phyloP scores from a whole-genome alignment of 2,888 invertebrate genomes.

The Andrena trimmerana region DNA sequence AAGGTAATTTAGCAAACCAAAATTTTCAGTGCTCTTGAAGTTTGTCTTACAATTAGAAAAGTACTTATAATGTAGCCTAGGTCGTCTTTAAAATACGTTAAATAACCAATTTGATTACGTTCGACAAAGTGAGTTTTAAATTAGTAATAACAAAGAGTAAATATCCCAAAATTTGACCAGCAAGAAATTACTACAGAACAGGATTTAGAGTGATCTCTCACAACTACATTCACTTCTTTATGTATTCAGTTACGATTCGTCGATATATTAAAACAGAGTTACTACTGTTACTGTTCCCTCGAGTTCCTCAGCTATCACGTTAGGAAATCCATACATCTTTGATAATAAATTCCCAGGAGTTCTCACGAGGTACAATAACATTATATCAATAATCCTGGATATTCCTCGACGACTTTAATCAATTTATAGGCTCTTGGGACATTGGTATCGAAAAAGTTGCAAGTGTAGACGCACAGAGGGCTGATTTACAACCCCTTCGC shows the following conservation, averaged over 20 bases:
- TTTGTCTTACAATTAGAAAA: no score
- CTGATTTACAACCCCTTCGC: constrained; percentile 25
- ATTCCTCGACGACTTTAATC: constrained; percentile 4
- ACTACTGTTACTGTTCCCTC: not conserved
- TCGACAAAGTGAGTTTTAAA: no score
- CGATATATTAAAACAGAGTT: not conserved
- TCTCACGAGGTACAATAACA: not conserved
- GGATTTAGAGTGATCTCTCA: not conserved
- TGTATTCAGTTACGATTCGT: not conserved
- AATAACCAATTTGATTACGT: no score
- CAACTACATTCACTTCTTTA: not conserved
- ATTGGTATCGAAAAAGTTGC: not conserved
- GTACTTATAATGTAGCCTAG: no score
- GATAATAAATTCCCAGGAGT: not conserved
- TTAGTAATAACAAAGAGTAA: no score
- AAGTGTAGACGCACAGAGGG: not conserved
- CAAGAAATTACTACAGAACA: no score
- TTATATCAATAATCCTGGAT: constrained; percentile 35
- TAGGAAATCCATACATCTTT: not conserved
- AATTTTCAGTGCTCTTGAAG: no score
- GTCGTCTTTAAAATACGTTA: no score
- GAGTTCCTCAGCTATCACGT: no score
- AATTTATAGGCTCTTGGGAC: constrained; percentile 26
- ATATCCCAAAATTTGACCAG: no score
- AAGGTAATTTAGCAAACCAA: no score